Percentiles rank a stretch among this genome's conserved stretches.
Conservation (phyloP, 2,888 invertebrate species). For the Thera obeliscata region DNA sequence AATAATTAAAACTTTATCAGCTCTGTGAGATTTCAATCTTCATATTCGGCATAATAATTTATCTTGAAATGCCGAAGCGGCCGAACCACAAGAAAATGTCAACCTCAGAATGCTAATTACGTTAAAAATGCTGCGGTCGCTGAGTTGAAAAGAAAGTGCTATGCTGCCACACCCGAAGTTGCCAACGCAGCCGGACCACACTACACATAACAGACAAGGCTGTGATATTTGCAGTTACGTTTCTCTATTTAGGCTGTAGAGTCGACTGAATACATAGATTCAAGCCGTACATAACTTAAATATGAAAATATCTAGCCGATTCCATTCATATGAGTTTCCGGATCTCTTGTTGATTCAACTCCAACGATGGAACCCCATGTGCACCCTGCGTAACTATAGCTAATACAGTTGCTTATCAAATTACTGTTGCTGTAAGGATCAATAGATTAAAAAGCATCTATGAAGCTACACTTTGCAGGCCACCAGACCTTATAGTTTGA, state of each 20-base stretch:
- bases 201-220: conserved; percentile 12
- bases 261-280: conserved; percentile 4
- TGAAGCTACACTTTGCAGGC: background rate
- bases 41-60: conserved; percentile 17
- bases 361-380: background rate
- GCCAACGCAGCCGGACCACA: conserved; percentile 21
- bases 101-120: conserved; percentile 37
- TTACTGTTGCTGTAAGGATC: too few species aligned
- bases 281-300: background rate
- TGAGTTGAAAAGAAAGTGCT: conserved; percentile 42
- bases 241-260: conserved; percentile 20
- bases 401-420: too few species aligned
- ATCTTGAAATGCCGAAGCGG: conserved; percentile 34
- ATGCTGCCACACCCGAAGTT: conserved; percentile 29
- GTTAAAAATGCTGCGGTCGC: conserved; percentile 45
- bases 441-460: background rate
- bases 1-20: conserved; percentile 15
- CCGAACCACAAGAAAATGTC: conserved; percentile 33
- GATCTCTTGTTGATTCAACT: background rate
- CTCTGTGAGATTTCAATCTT: conserved; percentile 20
- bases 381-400: too few species aligned
- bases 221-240: conserved; percentile 27
- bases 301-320: background rate
- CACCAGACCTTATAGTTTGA: conserved; percentile 7
- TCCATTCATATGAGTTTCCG: background rate